Evolutionary conservation across 1,140 invertebrate species (phyloP).

Genomic region (Vanessa tameamea): DNA sequence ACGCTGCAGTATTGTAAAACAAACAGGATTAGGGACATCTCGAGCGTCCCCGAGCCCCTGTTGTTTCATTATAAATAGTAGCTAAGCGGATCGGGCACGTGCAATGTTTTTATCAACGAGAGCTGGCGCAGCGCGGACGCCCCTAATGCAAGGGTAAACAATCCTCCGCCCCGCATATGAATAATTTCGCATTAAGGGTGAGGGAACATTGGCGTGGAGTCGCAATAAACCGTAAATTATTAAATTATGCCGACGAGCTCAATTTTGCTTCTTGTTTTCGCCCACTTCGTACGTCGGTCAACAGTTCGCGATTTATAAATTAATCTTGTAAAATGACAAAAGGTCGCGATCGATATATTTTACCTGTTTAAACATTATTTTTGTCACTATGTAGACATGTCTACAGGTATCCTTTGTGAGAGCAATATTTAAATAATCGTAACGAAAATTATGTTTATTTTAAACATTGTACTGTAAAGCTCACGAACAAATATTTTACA

Average conservation of each 20-base stretch:
- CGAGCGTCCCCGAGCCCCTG: slow-evolving; percentile 41
- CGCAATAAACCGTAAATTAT: slow-evolving; percentile 72
- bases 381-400: not conserved
- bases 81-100: slow-evolving; percentile 73
- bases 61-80: slow-evolving; percentile 70
- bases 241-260: slow-evolving; percentile 60
- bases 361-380: not conserved
- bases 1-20: slow-evolving; percentile 44
- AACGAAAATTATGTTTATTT: slow-evolving; percentile 9
- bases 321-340: not conserved
- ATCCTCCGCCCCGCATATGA: slow-evolving; percentile 64
- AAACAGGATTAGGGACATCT: slow-evolving; percentile 61
- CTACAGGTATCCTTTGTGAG: not conserved
- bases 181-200: slow-evolving; percentile 65
- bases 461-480: not conserved
- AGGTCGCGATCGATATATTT: not conserved
- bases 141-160: slow-evolving; percentile 73
- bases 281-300: slow-evolving; percentile 8
- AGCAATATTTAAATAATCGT: not conserved
- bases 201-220: slow-evolving; percentile 52
- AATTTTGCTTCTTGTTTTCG: slow-evolving; percentile 28
- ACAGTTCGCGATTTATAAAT: not conserved
- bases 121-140: slow-evolving; percentile 43
- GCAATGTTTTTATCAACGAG: slow-evolving; percentile 74
- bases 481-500: slow-evolving; percentile 57